phyloP scores from a whole-genome alignment of 2,797 vertebrate species.

The Alectoris magna region DNA sequence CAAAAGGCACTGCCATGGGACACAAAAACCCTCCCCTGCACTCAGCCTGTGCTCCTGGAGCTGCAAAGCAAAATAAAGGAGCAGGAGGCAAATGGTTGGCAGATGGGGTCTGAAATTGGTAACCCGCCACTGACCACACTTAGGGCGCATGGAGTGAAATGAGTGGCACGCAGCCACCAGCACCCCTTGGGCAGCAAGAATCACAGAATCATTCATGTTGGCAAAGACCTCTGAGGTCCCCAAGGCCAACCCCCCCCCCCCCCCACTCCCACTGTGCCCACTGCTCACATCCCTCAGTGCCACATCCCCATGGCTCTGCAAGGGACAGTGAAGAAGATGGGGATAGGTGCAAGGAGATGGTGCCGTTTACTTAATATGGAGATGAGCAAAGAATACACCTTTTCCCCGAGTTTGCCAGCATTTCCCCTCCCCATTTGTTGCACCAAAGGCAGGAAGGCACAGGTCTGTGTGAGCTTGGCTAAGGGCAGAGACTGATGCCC shows the following conservation, averaged over 20 bases:
- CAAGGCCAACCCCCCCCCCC: too few relatives aligned
- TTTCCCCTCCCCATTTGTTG: fast-evolving
- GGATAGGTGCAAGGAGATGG: background rate
- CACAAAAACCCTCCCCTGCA: background rate
- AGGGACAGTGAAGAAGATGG: too few relatives aligned
- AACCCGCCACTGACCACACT: fast-evolving
- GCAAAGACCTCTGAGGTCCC: too few relatives aligned
- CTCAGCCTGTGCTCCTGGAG: background rate
- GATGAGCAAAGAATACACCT: background rate
- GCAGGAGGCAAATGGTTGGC: fast-evolving
- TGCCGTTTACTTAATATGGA: background rate
- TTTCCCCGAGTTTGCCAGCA: background rate
- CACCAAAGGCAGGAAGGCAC: background rate
- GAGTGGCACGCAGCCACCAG: too few relatives aligned
- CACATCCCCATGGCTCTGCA: too few relatives aligned
- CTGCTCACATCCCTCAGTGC: too few relatives aligned
- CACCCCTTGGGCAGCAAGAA: background rate
- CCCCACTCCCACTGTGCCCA: too few relatives aligned
- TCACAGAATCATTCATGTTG: too few relatives aligned
- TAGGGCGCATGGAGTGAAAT: background rate
- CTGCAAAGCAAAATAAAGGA: background rate
- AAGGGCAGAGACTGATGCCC: background rate
- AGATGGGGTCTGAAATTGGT: fast-evolving
- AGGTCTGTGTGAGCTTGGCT: fast-evolving
- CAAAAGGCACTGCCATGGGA: fast-evolving